Conservation (phyloP, 35 echinoderm and acorn worm species). For the Lytechinus variegatus region DNA sequence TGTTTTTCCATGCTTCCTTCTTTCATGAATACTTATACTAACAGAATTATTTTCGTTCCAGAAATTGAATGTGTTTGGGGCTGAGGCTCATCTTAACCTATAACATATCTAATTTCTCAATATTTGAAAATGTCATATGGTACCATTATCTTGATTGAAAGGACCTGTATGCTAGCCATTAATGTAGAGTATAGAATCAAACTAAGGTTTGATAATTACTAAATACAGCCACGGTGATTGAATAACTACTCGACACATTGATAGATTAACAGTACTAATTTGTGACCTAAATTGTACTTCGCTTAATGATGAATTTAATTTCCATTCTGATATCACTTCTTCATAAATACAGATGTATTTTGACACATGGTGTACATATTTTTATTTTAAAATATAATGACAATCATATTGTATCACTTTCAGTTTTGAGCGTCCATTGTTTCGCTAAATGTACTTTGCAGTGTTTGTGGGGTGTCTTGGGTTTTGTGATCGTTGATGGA, state of each 20-base stretch:
- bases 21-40: too few species aligned
- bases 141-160: background rate
- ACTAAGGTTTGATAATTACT: background rate
- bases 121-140: background rate
- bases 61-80: too few species aligned
- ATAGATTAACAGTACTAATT: conserved; percentile 20
- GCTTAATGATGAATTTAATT: background rate
- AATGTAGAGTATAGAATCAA: background rate
- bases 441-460: too few species aligned
- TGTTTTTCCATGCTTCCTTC: too few species aligned
- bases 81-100: background rate
- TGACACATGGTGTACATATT: background rate
- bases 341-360: background rate
- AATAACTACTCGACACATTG: background rate
- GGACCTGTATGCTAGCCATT: background rate
- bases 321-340: background rate
- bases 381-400: too few species aligned
- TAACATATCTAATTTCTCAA: background rate
- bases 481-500: background rate
- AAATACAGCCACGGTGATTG: background rate
- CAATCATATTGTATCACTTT: too few species aligned
- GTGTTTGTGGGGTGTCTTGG: background rate
- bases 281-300: background rate
- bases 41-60: too few species aligned
- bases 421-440: too few species aligned